A percentile compares a stretch with the other conserved stretches of the same genome.
Evolutionary conservation across 2,888 invertebrate genomes (phyloP).

Genomic region (Bhutanitis thaidina): DNA sequence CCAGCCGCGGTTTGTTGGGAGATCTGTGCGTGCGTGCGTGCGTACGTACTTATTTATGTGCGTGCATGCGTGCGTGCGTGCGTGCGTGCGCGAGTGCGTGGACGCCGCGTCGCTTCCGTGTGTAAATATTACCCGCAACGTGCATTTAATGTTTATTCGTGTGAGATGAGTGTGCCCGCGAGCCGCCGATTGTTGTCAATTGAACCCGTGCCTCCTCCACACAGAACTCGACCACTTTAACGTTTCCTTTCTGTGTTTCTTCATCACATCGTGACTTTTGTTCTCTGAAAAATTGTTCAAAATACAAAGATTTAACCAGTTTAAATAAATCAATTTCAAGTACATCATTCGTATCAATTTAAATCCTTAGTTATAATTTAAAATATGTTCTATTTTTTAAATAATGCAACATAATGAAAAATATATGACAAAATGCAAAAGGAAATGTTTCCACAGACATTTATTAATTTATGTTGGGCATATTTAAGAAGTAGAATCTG

Average conservation of each 20-base stretch:
- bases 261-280: constrained; percentile 39
- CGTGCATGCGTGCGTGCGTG: too few species aligned
- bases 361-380: neutral
- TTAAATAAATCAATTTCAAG: constrained; percentile 52
- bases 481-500: too few species aligned
- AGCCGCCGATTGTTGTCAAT: constrained; percentile 21
- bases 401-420: too few species aligned
- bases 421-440: too few species aligned
- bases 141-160: neutral
- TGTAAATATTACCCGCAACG: constrained; percentile 25
- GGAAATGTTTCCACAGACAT: too few species aligned
- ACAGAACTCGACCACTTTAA: constrained; percentile 37
- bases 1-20: neutral
- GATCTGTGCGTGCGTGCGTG: constrained; percentile 1
- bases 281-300: constrained; percentile 49
- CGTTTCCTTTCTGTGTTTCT: constrained; percentile 35
- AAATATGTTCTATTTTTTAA: too few species aligned
- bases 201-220: constrained; percentile 42
- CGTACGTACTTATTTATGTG: too few species aligned
- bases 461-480: too few species aligned
- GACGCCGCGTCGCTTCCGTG: neutral
- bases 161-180: neutral
- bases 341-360: constrained; percentile 47
- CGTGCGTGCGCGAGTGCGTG: neutral
- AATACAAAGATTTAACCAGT: constrained; percentile 54